Conservation (phyloP, 2,888 invertebrate species). For the Eupithecia exiguata region DNA sequence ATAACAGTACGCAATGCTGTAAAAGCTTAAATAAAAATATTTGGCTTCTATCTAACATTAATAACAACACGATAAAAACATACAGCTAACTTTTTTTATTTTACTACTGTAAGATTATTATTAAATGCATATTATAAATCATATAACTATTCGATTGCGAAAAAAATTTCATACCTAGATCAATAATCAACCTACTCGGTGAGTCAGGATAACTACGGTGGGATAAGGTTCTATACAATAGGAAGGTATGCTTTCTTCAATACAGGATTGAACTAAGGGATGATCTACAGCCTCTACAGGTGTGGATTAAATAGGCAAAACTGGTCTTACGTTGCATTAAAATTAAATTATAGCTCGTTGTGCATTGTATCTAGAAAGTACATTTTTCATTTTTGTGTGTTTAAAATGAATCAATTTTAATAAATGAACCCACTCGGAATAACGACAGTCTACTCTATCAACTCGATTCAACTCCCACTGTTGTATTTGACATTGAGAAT, state of each 20-base stretch:
- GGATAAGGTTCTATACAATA: conserved; percentile 36
- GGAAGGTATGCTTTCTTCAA: not conserved
- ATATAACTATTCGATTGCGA: not conserved
- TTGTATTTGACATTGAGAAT: not conserved
- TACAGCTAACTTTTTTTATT: not conserved
- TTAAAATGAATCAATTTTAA: not conserved
- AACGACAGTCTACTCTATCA: not conserved
- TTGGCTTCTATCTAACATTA: conserved; percentile 8
- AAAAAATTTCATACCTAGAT: not conserved
- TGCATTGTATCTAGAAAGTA: not conserved
- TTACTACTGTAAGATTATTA: not conserved
- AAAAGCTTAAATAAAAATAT: conserved; percentile 4
- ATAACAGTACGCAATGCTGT: not conserved
- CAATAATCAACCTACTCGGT: conserved; percentile 28
- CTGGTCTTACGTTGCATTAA: not conserved
- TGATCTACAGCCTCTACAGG: too few species aligned
- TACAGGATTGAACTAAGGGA: not conserved
- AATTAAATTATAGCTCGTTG: not conserved
- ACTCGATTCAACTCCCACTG: not conserved
- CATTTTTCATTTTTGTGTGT: not conserved
- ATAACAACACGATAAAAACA: not conserved
- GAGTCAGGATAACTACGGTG: conserved; percentile 36
- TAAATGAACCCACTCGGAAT: not conserved
- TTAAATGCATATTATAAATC: conserved; percentile 1
- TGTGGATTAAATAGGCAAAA: not conserved